Evolutionary conservation across 2,888 invertebrate genomes (phyloP).

Genomic region (Callinectes sapidus): DNA sequence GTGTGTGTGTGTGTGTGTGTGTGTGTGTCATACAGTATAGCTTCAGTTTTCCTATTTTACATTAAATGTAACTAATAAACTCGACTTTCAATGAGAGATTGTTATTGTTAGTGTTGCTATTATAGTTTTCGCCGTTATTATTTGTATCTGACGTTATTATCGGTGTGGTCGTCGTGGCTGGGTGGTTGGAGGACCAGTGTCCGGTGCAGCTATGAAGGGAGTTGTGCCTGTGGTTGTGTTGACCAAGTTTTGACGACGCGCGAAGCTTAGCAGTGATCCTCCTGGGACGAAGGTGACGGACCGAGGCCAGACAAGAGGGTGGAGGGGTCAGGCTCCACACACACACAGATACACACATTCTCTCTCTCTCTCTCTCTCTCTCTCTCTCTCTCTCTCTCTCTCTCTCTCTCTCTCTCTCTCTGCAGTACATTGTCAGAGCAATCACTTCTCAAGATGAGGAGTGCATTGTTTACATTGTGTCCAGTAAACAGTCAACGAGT

Average conservation of each 20-base stretch:
- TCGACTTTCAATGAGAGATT: neutral
- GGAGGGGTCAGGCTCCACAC: neutral
- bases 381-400: constrained; percentile 25
- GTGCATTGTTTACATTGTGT: neutral
- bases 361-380: neutral
- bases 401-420: constrained; percentile 32
- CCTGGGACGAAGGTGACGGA: neutral
- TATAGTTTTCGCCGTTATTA: neutral
- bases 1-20: constrained; percentile 43
- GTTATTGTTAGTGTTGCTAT: neutral
- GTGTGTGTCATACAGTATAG: neutral
- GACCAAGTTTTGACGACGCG: constrained; percentile 13
- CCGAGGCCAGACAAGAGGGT: constrained; percentile 4
- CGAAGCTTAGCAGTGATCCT: neutral
- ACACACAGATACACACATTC: neutral
- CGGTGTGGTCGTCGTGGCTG: neutral
- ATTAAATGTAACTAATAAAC: neutral
- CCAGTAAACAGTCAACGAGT: neutral
- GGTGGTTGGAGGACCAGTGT: neutral
- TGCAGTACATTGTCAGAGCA: neutral
- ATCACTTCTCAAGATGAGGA: neutral
- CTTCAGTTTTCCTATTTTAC: neutral
- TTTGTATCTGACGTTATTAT: neutral
- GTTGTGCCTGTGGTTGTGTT: neutral
- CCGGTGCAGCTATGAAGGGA: neutral